Evolutionary conservation across 2,888 invertebrate species (phyloP).

Genomic region (Nemoura dubitans): DNA sequence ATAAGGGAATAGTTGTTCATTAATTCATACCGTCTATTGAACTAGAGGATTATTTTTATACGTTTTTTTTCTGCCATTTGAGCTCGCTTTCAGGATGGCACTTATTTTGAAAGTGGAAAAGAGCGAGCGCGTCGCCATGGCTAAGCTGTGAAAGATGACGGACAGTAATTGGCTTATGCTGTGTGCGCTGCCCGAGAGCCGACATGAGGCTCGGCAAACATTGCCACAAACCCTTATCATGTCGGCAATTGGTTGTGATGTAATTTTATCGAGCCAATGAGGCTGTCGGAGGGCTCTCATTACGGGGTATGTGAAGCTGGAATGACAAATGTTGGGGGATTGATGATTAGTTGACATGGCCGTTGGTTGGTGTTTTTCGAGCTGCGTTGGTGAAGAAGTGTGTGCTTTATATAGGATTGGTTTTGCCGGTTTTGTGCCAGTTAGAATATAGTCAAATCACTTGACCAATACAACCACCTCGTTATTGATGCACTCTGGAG

Average conservation of each 20-base stretch:
- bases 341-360: not conserved
- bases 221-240: not conserved
- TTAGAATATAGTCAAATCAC: not conserved
- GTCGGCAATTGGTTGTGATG: not conserved
- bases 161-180: constrained; percentile 7
- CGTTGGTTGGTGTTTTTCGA: not conserved
- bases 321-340: not conserved
- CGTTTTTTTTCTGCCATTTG: not conserved
- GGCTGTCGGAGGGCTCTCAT: not conserved
- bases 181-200: not conserved
- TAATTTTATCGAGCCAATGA: not conserved
- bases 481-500: not conserved
- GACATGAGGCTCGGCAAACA: not conserved
- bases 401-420: not conserved
- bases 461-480: not conserved
- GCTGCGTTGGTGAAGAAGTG: not conserved
- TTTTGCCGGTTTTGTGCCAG: not conserved
- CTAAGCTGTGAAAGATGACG: not conserved
- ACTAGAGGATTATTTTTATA: not conserved
- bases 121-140: not conserved
- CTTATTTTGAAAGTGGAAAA: not conserved
- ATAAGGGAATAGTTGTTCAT: not conserved
- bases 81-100: not conserved
- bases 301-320: not conserved
- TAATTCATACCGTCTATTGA: not conserved